Percentiles rank a stretch among this genome's conserved stretches.
phyloP scores from a whole-genome alignment of 1,140 invertebrate genomes.

The Meloidogyne hapla region DNA sequence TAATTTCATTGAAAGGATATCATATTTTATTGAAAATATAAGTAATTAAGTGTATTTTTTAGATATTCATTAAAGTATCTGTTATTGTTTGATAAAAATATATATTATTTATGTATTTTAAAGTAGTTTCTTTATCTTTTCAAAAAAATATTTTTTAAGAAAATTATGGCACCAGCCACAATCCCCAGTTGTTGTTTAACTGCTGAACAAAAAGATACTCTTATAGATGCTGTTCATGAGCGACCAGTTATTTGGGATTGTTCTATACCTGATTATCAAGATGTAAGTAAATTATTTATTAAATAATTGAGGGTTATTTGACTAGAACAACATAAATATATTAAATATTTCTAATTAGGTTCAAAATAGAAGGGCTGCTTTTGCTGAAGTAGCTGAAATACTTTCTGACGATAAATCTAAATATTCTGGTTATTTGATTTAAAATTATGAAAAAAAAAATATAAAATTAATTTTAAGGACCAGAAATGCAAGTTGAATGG shows the following conservation, averaged over 20 bases:
- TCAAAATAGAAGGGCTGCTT: slow-evolving; percentile 24
- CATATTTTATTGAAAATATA: no score
- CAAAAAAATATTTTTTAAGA: background rate
- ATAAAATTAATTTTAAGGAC: slow-evolving; percentile 22
- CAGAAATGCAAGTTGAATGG: slow-evolving; percentile 44
- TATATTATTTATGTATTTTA: no score
- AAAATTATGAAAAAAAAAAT: background rate
- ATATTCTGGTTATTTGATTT: slow-evolving; percentile 6
- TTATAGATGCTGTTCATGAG: slow-evolving; percentile 40
- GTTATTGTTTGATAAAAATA: no score
- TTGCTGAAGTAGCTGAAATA: slow-evolving; percentile 34
- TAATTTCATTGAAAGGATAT: no score
- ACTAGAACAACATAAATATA: no score
- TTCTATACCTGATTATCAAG: slow-evolving; percentile 7
- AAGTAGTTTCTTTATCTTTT: background rate
- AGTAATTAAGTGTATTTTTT: no score
- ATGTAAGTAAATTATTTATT: background rate
- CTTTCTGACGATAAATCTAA: slow-evolving; percentile 32
- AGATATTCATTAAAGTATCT: no score
- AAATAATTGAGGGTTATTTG: no score
- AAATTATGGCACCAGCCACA: slow-evolving; percentile 19
- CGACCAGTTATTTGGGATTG: slow-evolving; percentile 46
- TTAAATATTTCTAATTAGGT: background rate
- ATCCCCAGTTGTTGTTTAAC: slow-evolving; percentile 42
- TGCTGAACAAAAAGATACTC: slow-evolving; percentile 37